Base-by-base conservation (phyloP, 2,888 invertebrate species). In the Lydus trimaculatus region DNA sequence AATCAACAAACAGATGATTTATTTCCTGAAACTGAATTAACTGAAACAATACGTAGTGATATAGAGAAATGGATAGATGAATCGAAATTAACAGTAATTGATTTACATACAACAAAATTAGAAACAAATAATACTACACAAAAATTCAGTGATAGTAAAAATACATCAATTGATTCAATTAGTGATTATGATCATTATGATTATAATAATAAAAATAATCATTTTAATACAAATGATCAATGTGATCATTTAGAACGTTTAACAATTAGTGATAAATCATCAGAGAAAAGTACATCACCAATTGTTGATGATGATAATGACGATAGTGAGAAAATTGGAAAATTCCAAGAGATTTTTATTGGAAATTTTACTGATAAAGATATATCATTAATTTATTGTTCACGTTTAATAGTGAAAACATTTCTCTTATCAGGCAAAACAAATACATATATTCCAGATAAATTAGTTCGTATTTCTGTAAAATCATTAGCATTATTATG, bases 401-500 rank as follows among this genome's bases (percentile, higher is more conserved):
- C 91, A 8, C 87, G 95, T 73, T 87, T 94, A 67, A 84, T 96
- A 5, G 89, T 90, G 17, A 91, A 91, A 11, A 89, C 90, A 66
- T 96, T 94, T 82, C 86, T 96, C 28, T 84, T 96, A 31, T 88
- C 90, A 15, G 94, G 93, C 0, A 86, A 87, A 63, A 87, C 87
- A 65, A 78, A 75, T 66, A 63, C 70, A 73, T 79, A 92, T 61
- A 90, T 93, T 72, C 86, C 92, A 1, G 97, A 97, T 82, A 89
- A 90, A 83, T 86, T 87, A 25, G 91, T 94, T 39, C 88, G 98
- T 39, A 96, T 98, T 33, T 97, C 97, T 67, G 94, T 97, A 0
- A 97, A 98, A 85, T 92, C 94, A 8, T 89, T 97, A 43, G 94
- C 97, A 0, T 82, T 98, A 23, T 90, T 90, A 64, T 96, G 96